phyloP scores from a whole-genome alignment of 2,113 vertebrate species.

The Sardina pilchardus region DNA sequence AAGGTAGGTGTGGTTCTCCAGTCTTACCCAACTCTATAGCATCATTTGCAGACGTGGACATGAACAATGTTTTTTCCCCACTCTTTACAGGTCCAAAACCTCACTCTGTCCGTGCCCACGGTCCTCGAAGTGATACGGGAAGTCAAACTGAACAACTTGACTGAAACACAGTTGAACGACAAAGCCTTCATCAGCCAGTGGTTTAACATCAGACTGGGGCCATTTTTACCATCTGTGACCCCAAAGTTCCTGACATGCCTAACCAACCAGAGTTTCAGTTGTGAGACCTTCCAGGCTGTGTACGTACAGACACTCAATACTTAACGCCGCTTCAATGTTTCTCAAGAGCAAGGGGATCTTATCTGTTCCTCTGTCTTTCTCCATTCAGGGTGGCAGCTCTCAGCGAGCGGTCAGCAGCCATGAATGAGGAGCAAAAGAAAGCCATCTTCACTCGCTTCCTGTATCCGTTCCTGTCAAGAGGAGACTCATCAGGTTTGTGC shows the following conservation, averaged over 20 bases:
- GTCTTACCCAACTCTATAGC: not conserved
- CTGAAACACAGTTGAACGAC: not conserved
- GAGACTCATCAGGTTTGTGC: slow-evolving; percentile 50
- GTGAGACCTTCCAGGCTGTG: slow-evolving; percentile 54
- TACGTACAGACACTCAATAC: slow-evolving; percentile 38
- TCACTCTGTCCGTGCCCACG: too few species aligned
- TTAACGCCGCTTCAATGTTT: not conserved
- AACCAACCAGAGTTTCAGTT: slow-evolving; percentile 58
- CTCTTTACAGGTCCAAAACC: too few species aligned
- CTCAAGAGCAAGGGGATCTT: not conserved
- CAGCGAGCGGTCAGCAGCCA: slow-evolving; percentile 33
- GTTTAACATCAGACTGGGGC: slow-evolving; percentile 48
- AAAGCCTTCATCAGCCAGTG: slow-evolving; percentile 41
- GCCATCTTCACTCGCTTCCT: slow-evolving; percentile 53
- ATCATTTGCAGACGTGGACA: not conserved
- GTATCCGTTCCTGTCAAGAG: slow-evolving; percentile 53
- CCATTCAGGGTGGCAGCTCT: slow-evolving; percentile 51
- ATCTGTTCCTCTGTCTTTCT: slow-evolving; percentile 15
- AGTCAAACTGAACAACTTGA: too few species aligned
- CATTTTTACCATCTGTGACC: slow-evolving; percentile 50
- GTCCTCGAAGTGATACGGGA: too few species aligned
- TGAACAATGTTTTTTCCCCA: not conserved
- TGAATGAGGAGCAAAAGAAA: slow-evolving; percentile 36
- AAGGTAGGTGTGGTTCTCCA: slow-evolving; percentile 35
- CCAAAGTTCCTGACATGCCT: slow-evolving; percentile 51